phyloP scores from a whole-genome alignment of 2,797 vertebrate genomes.

The Molossus molossus region DNA sequence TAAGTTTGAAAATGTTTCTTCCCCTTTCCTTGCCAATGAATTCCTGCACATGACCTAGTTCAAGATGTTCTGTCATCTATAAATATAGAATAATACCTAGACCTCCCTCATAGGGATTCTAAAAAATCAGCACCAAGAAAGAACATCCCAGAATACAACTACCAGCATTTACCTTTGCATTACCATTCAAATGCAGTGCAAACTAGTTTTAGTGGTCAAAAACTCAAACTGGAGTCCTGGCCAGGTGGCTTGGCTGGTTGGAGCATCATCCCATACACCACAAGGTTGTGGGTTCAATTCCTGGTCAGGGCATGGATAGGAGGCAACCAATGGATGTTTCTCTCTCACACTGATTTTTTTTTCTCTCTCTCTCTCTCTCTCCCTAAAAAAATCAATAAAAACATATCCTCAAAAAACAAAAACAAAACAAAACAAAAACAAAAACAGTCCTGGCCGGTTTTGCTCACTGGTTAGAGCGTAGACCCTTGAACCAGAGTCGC shows the following conservation, averaged over 20 bases:
- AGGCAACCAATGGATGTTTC: background rate
- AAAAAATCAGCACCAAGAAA: constrained; percentile 59
- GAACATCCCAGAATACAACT: constrained; percentile 2
- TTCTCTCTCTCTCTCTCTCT: background rate
- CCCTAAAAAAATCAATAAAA: background rate
- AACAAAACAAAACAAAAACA: background rate
- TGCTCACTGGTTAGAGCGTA: no score
- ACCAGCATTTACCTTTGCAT: constrained; percentile 28
- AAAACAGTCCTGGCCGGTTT: background rate
- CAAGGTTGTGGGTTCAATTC: background rate
- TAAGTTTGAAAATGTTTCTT: constrained; percentile 45
- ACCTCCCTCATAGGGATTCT: background rate
- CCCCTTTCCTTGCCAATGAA: constrained; percentile 36
- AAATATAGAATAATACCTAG: constrained; percentile 5
- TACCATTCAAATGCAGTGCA: constrained; percentile 35
- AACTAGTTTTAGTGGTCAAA: constrained; percentile 60
- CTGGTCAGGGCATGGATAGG: background rate
- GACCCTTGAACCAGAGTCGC: no score
- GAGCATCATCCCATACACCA: no score
- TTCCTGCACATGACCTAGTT: constrained; percentile 6
- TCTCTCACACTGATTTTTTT: background rate
- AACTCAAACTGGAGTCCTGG: background rate
- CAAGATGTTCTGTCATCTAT: background rate
- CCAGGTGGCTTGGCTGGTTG: background rate
- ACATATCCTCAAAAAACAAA: background rate